These are phyloP conservation scores for Orthonevra nobilis DNA, from an alignment of 2,888 invertebrate genomes.

Conservation along the genomic window DNA sequence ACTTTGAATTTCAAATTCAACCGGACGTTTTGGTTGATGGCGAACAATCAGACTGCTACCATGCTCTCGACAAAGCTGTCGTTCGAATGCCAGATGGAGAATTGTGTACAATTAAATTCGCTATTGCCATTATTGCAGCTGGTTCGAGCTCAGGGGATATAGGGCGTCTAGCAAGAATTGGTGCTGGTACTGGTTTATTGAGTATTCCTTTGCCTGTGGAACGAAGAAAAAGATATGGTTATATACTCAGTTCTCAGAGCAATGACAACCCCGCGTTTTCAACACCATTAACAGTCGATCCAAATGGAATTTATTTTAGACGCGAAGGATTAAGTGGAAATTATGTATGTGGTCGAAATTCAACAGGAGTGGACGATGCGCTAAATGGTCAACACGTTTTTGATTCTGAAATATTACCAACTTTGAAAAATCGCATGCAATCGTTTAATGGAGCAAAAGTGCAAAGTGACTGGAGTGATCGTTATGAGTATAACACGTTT, in stretches of 20 bases:
- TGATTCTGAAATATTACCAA: conserved; percentile 86
- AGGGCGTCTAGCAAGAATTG: conserved; percentile 89
- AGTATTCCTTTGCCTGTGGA: conserved; percentile 91
- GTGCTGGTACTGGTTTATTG: conserved; percentile 85
- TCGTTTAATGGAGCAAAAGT: conserved; percentile 90
- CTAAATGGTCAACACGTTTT: conserved; percentile 88
- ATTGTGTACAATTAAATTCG: conserved; percentile 85
- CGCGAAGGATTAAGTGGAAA: conserved; percentile 91
- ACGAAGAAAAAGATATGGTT: conserved; percentile 91
- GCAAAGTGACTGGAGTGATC: conserved; percentile 89
- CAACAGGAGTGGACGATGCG: too few relatives aligned
- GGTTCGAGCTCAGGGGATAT: conserved; percentile 88
- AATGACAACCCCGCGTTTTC: conserved; percentile 86
- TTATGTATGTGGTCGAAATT: conserved; percentile 89
- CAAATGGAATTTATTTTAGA: conserved; percentile 88
- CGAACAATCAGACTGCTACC: conserved; percentile 79
- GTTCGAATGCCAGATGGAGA: conserved; percentile 85
- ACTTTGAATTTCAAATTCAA: conserved; percentile 84
- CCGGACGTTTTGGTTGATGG: conserved; percentile 81
- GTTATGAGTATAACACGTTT: conserved; percentile 93
- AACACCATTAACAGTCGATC: conserved; percentile 92
- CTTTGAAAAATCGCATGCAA: conserved; percentile 88
- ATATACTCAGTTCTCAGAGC: conserved; percentile 86
- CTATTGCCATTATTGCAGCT: conserved; percentile 89
- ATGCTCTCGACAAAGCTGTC: conserved; percentile 82